Percentiles rank a stretch among this genome's conserved stretches.
Evolutionary conservation across 2,797 vertebrate genomes (phyloP).

Genomic region (Microtus obscurus): DNA sequence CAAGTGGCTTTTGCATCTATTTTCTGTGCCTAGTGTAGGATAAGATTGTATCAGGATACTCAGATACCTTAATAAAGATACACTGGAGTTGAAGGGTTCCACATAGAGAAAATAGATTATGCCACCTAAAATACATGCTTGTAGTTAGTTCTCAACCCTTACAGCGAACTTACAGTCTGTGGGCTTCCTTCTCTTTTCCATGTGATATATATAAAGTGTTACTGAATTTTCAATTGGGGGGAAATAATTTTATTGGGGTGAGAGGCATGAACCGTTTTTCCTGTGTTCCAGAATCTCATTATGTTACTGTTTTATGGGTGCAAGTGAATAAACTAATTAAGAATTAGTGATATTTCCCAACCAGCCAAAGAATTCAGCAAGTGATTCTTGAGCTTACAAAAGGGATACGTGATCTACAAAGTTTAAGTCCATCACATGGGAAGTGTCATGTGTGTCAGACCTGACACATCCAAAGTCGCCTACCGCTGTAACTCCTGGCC

Average conservation of each 20-base stretch:
- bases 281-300: constrained; percentile 18
- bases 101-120: constrained; percentile 4
- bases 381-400: constrained; percentile 31
- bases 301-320: background rate
- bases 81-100: constrained; percentile 44
- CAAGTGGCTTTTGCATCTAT: constrained; percentile 8
- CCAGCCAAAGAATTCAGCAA: constrained; percentile 52
- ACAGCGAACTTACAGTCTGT: background rate
- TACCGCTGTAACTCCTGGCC: background rate
- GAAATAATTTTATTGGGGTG: constrained; percentile 1
- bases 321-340: constrained; percentile 30
- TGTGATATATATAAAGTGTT: constrained; percentile 9
- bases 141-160: constrained; percentile 40
- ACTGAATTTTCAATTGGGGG: constrained; percentile 56
- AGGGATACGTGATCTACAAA: background rate
- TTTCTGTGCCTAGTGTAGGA: constrained; percentile 18
- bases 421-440: background rate
- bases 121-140: background rate
- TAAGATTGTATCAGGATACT: constrained; percentile 37
- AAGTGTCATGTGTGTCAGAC: constrained; percentile 1
- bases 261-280: constrained; percentile 37
- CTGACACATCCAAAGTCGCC: background rate
- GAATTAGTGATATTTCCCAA: constrained; percentile 23
- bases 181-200: constrained; percentile 7
- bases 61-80: constrained; percentile 30